A percentile compares a stretch with the other conserved stretches of the same genome.
Evolutionary conservation across 1,140 invertebrate genomes (phyloP).

Genomic region (Uloborus diversus): DNA sequence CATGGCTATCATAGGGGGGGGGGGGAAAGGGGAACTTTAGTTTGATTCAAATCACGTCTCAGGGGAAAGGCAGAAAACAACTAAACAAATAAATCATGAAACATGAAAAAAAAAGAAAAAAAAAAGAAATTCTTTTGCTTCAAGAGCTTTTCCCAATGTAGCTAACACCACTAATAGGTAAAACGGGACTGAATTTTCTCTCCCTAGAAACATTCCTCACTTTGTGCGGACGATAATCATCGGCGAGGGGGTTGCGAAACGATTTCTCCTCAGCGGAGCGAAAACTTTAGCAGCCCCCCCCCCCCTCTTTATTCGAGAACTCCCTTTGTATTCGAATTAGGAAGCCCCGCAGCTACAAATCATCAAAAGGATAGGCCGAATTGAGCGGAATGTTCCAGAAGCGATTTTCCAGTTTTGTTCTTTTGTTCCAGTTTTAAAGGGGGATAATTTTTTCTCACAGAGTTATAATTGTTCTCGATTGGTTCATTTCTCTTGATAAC

Average conservation of each 20-base stretch:
- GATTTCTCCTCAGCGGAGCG: constrained; percentile 11
- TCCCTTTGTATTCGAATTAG: constrained; percentile 34
- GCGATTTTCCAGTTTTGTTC: constrained; percentile 26
- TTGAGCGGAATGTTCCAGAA: constrained; percentile 3
- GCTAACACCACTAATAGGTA: neutral
- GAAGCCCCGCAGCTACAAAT: constrained; percentile 16
- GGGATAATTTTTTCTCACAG: constrained; percentile 4
- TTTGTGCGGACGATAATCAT: neutral
- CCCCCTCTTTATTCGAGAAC: neutral
- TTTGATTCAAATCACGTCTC: too few species aligned
- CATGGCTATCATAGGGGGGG: too few species aligned
- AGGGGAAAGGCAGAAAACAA: too few species aligned
- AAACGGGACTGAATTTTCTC: too few species aligned
- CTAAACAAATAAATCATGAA: too few species aligned
- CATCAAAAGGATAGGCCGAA: constrained; percentile 14
- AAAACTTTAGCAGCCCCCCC: neutral
- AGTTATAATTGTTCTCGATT: constrained; percentile 23
- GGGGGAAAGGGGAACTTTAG: too few species aligned
- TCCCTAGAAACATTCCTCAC: too few species aligned
- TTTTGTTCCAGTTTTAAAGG: too few species aligned
- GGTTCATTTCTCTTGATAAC: neutral
- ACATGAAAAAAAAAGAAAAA: too few species aligned
- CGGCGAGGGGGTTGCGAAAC: constrained; percentile 1
- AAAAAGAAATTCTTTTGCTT: too few species aligned
- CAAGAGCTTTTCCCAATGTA: too few species aligned